Evolutionary conservation across 2,797 vertebrate genomes (phyloP).

Genomic region (Alcedo atthis): DNA sequence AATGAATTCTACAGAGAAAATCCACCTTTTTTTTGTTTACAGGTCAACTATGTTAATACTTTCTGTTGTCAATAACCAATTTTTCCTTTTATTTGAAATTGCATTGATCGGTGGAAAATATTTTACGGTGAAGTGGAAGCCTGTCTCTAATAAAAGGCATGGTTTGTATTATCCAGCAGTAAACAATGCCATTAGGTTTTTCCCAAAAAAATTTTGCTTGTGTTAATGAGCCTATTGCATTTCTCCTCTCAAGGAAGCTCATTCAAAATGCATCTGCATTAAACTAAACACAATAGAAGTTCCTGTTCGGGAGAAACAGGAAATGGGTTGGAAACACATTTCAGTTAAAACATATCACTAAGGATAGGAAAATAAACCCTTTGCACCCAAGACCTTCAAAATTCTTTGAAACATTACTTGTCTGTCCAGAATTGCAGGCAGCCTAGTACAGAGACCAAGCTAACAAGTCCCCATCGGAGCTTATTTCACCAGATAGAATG

Average conservation of each 20-base stretch:
- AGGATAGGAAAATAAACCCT: background rate
- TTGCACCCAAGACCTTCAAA: background rate
- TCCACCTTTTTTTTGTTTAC: background rate
- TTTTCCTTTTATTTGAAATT: background rate
- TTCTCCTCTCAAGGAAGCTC: background rate
- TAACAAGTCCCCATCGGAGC: background rate
- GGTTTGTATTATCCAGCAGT: background rate
- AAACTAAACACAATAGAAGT: constrained; percentile 1
- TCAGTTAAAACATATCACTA: background rate
- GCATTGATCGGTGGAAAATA: background rate
- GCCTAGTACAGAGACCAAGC: background rate
- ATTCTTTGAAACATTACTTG: background rate
- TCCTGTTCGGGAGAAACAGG: background rate
- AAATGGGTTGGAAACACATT: background rate
- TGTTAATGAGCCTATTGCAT: background rate
- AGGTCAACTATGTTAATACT: background rate
- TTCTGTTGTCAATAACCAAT: background rate
- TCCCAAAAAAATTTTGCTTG: background rate
- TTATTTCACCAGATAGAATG: background rate
- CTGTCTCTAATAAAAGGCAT: background rate
- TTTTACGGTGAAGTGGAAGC: background rate
- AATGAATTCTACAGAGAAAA: background rate
- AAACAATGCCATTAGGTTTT: background rate
- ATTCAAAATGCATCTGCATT: background rate
- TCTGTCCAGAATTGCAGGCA: background rate